Conservation (phyloP, 1,140 invertebrate species). For the Conus betulinus region DNA sequence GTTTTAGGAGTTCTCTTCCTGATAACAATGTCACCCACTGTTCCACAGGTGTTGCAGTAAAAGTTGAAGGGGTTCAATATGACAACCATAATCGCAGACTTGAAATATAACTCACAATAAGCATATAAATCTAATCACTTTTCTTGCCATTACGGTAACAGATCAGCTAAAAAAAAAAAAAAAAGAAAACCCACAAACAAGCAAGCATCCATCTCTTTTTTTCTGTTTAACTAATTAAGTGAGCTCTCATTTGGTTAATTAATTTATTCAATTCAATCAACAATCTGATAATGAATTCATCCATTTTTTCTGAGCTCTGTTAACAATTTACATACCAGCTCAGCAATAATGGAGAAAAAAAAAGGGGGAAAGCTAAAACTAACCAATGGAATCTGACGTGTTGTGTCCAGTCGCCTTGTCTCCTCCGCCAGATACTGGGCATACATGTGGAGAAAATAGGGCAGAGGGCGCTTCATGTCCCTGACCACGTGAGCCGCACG, state of each 20-base stretch:
- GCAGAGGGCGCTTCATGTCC: constrained; percentile 82
- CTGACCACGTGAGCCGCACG: constrained; percentile 90
- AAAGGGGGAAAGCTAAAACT: constrained; percentile 7
- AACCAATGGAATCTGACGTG: constrained; percentile 85
- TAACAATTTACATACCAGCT: background rate
- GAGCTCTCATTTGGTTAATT: background rate
- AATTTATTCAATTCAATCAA: constrained; percentile 18
- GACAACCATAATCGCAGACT: too few species aligned
- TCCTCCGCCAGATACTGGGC: constrained; percentile 90
- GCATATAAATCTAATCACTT: too few species aligned
- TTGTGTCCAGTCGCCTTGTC: constrained; percentile 90
- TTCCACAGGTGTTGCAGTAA: too few species aligned
- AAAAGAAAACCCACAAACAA: too few species aligned
- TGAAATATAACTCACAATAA: too few species aligned
- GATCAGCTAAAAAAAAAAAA: too few species aligned
- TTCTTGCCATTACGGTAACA: too few species aligned
- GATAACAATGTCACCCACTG: too few species aligned
- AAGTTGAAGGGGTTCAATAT: too few species aligned
- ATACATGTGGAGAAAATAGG: constrained; percentile 89
- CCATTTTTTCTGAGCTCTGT: background rate
- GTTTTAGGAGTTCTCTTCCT: too few species aligned
- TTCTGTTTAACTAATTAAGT: too few species aligned
- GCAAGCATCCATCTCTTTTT: too few species aligned
- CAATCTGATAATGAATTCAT: background rate
- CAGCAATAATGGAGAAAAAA: background rate